Percentiles rank a stretch among this genome's conserved stretches.
Conservation (phyloP, 2,797 vertebrate genomes). For the Heterohyrax brucei region DNA sequence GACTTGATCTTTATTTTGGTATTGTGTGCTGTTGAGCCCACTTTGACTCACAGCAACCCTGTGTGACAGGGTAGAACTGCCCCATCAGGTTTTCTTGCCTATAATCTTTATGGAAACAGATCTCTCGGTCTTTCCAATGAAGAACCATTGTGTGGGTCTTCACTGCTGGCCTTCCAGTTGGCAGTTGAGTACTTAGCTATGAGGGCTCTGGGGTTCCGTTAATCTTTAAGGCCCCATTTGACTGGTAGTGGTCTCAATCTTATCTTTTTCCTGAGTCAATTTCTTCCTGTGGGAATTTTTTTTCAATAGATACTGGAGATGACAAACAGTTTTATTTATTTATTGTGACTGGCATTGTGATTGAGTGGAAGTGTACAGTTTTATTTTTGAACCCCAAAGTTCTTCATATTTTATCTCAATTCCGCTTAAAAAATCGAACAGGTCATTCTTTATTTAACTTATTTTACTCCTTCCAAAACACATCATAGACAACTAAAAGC, state of each 20-base stretch:
- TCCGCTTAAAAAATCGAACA: slow-evolving; percentile 44
- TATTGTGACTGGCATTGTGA: too few species aligned
- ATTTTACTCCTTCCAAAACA: slow-evolving; percentile 3
- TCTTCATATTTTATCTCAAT: slow-evolving; percentile 58
- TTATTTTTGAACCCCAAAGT: slow-evolving; percentile 38
- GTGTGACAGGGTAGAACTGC: not conserved
- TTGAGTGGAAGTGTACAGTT: not conserved
- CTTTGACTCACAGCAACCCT: not conserved
- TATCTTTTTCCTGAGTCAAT: not conserved
- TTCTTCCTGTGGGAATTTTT: slow-evolving; percentile 65
- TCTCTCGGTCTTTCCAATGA: not conserved
- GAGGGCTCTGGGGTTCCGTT: too few species aligned
- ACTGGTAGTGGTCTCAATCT: slow-evolving; percentile 7
- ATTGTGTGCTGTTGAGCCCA: not conserved
- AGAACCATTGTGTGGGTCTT: not conserved
- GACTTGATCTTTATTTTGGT: not conserved
- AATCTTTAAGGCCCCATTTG: not conserved
- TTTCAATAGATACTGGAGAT: not conserved
- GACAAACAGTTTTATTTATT: slow-evolving; percentile 37
- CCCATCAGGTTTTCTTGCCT: not conserved
- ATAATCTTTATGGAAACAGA: not conserved
- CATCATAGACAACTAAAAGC: not conserved
- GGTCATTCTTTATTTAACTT: slow-evolving; percentile 10
- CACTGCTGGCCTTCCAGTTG: not conserved
- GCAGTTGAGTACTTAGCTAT: not conserved